Evolutionary conservation across 2,888 invertebrate genomes (phyloP), one percentile per base, ranked within the genome.

Genomic region (Eupithecia inturbata): DNA sequence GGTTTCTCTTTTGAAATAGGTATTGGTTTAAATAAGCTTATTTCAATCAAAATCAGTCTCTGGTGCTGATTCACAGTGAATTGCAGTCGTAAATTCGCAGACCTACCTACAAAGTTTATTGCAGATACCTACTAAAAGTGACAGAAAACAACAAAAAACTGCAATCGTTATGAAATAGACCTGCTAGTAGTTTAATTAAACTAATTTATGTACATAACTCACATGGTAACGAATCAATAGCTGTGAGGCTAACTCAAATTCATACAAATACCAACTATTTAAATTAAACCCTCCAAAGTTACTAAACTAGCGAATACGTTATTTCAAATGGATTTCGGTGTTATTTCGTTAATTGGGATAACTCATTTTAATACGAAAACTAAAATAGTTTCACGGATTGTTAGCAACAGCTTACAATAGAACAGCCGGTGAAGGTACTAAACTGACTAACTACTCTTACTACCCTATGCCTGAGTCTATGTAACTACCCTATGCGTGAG

Each of bases 361-460:
- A 62, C 57, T 67, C 66, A 66, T 66, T 53, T 64, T 62, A 45
- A 64, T 70, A 36, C 49, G 36, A 63, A 41, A 57, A 67, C 66
- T 71, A 53, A 64, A 72, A 87, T 60, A 67, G 62, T 67, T 49
- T 22, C 31, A 41, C n/a, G 36, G 64, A 53, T 26, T 57, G 53
- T 39, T 57, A 12, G 63, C 22, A 41, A 67, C 57, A 28, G 70
- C 67, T 64, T 57, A 57, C 28, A 45, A 14, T 53, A 33, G 9
- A 9, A 26, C 41, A 64, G 64, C 70, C 26, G 45, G 69, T 66
- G n/a, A 16, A 49, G 14, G 41, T 41, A 14, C 39, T 14, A 1
- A 41, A 14, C 10, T 36, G 9, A 10, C 10, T 10, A 36, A 36
- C n/a, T n/a, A n/a, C n/a, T n/a, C n/a, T n/a, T n/a, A n/a, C n/a